These are phyloP conservation scores for Harlomillsia oculata DNA, from an alignment of 1,140 invertebrate genomes.

Conservation along the genomic window DNA sequence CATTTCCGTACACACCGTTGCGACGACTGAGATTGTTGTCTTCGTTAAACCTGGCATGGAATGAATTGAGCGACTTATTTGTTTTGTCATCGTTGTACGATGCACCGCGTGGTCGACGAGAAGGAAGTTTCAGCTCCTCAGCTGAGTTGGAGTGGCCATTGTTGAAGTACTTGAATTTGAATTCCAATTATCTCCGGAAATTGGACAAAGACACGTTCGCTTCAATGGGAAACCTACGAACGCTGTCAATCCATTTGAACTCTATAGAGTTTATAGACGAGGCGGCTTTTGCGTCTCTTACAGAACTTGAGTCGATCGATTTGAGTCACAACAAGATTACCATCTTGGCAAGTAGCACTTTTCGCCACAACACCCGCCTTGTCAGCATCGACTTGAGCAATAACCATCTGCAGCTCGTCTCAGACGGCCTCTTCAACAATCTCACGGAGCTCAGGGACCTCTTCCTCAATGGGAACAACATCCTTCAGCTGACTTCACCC, in stretches of 20 bases:
- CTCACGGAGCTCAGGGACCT: constrained; percentile 65
- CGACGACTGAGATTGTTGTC: constrained; percentile 61
- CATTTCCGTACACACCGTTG: constrained; percentile 68
- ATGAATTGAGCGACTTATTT: constrained; percentile 61
- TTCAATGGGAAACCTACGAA: constrained; percentile 64
- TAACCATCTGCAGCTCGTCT: constrained; percentile 76
- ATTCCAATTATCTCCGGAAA: constrained; percentile 70
- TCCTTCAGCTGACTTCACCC: constrained; percentile 67
- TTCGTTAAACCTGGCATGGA: constrained; percentile 68
- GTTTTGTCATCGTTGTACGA: constrained; percentile 43
- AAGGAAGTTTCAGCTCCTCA: neutral
- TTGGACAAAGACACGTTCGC: constrained; percentile 65
- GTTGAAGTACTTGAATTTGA: constrained; percentile 67
- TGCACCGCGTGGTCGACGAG: neutral
- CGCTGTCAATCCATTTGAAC: constrained; percentile 72
- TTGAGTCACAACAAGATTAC: constrained; percentile 74
- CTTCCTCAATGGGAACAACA: constrained; percentile 83
- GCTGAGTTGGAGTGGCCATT: constrained; percentile 41
- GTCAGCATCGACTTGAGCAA: constrained; percentile 74
- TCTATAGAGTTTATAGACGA: constrained; percentile 65
- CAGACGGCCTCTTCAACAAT: constrained; percentile 62
- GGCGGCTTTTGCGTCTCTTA: constrained; percentile 60
- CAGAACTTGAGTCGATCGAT: constrained; percentile 68
- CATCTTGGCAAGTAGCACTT: constrained; percentile 43
- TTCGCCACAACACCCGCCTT: constrained; percentile 61